Conservation (phyloP, 2,888 invertebrate species). For the Ptychoptera albimana region DNA sequence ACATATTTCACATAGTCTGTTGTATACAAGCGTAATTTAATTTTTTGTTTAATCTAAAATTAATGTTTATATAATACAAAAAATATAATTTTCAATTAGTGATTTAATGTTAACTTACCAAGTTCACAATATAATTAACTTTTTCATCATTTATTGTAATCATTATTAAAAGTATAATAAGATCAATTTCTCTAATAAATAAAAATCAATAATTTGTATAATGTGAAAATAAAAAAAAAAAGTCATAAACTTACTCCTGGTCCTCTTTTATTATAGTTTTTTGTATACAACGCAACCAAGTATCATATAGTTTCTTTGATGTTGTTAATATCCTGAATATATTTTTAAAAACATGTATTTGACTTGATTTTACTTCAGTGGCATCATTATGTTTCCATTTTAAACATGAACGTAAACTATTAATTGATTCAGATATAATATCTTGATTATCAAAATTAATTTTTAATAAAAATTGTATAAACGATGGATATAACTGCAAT, state of each 20-base stretch:
- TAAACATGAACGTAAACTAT: conserved; percentile 21
- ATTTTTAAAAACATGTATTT: conserved; percentile 22
- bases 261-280: conserved; percentile 12
- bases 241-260: conserved; percentile 13
- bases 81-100: conserved; percentile 21
- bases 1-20: conserved; percentile 37
- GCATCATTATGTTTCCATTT: conserved; percentile 8
- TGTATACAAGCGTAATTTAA: conserved; percentile 43
- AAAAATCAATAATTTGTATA: neutral
- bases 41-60: conserved; percentile 32
- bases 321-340: conserved; percentile 22
- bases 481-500: conserved; percentile 13
- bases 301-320: conserved; percentile 23
- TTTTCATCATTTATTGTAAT: conserved; percentile 42
- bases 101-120: conserved; percentile 41
- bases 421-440: conserved; percentile 18
- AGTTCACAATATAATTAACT: conserved; percentile 41
- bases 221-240: neutral
- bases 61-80: neutral
- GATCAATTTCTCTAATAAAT: conserved; percentile 43
- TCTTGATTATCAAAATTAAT: conserved; percentile 21
- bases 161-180: conserved; percentile 46
- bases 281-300: conserved; percentile 23
- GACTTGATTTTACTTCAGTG: conserved; percentile 15
- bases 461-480: conserved; percentile 23